Conservation (phyloP, 1,140 invertebrate genomes). For the Chionoecetes opilio region DNA sequence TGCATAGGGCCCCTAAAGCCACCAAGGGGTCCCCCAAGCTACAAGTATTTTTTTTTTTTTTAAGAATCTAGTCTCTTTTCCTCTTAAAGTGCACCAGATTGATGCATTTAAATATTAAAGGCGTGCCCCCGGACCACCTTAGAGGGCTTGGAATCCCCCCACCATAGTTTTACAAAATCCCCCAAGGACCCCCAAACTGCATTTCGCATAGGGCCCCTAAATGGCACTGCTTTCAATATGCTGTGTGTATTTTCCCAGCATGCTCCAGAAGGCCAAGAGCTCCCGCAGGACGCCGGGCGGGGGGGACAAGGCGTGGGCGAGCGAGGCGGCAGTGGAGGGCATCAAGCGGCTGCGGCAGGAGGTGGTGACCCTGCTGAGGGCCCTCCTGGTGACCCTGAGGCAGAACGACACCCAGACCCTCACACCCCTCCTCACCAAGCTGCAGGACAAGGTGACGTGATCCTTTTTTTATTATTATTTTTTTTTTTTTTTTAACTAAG, state of each 20-base stretch:
- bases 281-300: slow-evolving; percentile 63
- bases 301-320: slow-evolving; percentile 73
- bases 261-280: slow-evolving; percentile 76
- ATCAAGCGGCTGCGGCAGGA: slow-evolving; percentile 74
- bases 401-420: slow-evolving; percentile 55
- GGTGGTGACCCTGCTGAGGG: slow-evolving; percentile 66
- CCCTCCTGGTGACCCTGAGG: slow-evolving; percentile 63
- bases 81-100: too few relatives aligned
- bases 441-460: slow-evolving; percentile 76
- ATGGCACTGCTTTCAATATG: too few relatives aligned
- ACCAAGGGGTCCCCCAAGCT: too few relatives aligned
- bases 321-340: slow-evolving; percentile 70
- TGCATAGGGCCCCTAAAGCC: too few relatives aligned
- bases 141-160: too few relatives aligned
- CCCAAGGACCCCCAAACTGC: too few relatives aligned
- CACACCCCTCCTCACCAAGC: slow-evolving; percentile 52
- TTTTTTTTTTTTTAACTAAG: background rate
- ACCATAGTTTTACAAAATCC: too few relatives aligned
- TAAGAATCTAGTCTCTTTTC: too few relatives aligned
- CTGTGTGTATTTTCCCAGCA: slow-evolving; percentile 46
- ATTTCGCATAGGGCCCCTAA: too few relatives aligned
- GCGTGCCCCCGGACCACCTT: too few relatives aligned
- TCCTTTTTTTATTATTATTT: background rate
- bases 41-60: too few relatives aligned
- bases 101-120: too few relatives aligned